Evolutionary conservation across 2,113 vertebrate genomes (phyloP).

Genomic region (Carollia perspicillata): DNA sequence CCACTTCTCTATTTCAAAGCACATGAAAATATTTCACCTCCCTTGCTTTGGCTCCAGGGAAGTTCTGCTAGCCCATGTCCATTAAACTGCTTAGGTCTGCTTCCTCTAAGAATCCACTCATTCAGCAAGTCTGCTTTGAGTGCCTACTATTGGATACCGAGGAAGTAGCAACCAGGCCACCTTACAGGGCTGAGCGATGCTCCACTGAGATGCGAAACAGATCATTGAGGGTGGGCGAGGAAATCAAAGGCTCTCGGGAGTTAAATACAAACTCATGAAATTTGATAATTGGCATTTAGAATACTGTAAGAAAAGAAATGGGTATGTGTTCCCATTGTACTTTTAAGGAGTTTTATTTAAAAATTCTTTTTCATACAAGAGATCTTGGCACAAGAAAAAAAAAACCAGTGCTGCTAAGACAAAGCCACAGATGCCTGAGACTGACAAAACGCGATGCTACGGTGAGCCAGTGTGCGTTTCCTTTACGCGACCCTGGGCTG

Average conservation of each 20-base stretch:
- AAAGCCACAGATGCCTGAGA: not conserved
- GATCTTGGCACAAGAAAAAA: slow-evolving; percentile 13
- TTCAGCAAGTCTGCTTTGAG: not conserved
- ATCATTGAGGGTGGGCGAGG: not conserved
- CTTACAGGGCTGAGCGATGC: not conserved
- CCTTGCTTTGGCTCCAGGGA: not conserved
- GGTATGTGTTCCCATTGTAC: not conserved
- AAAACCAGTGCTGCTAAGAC: not conserved
- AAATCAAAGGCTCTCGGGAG: not conserved
- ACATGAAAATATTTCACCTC: not conserved
- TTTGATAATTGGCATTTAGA: not conserved
- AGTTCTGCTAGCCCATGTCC: not conserved
- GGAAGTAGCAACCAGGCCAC: not conserved
- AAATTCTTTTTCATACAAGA: not conserved
- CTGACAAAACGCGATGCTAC: not conserved
- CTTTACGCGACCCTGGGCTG: not conserved
- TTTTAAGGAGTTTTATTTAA: not conserved
- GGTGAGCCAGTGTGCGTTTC: not conserved
- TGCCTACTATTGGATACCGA: not conserved
- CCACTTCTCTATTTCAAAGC: not conserved
- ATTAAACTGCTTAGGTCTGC: not conserved
- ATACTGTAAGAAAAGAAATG: not conserved
- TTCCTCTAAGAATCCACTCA: not conserved
- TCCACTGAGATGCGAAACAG: not conserved
- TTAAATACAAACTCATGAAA: not conserved